Evolutionary conservation across 2,888 invertebrate species (phyloP).

Genomic region (Keiferia lycopersicella): DNA sequence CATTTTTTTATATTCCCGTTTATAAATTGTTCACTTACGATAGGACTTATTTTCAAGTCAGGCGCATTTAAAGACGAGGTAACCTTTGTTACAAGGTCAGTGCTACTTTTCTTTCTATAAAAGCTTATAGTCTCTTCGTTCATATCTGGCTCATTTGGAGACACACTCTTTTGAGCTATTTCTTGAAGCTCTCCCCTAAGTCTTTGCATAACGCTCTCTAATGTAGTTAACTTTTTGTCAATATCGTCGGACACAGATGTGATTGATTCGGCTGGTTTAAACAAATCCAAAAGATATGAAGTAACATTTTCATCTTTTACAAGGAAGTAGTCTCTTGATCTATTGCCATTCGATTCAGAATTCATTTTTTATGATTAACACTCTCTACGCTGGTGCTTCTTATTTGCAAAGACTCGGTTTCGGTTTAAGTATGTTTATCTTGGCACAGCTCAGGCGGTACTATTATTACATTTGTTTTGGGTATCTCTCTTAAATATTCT

Average conservation of each 20-base stretch:
- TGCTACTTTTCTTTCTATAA: not conserved
- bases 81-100: not conserved
- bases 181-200: not conserved
- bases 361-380: not conserved
- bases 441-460: too few species aligned
- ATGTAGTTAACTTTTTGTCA: slow-evolving; percentile 13
- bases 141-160: not conserved
- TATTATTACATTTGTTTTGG: not conserved
- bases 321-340: not conserved
- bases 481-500: not conserved
- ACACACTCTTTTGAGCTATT: not conserved
- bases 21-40: not conserved
- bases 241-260: not conserved
- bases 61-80: not conserved
- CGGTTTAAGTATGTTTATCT: not conserved
- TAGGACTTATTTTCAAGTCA: not conserved
- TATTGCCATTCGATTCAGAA: not conserved
- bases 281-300: not conserved
- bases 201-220: slow-evolving; percentile 50
- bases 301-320: not conserved
- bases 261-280: not conserved
- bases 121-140: not conserved
- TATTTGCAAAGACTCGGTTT: not conserved
- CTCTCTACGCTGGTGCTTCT: not conserved
- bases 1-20: not conserved